Conservation (phyloP, 2,888 invertebrate genomes). For the Heteropelma amictum region DNA sequence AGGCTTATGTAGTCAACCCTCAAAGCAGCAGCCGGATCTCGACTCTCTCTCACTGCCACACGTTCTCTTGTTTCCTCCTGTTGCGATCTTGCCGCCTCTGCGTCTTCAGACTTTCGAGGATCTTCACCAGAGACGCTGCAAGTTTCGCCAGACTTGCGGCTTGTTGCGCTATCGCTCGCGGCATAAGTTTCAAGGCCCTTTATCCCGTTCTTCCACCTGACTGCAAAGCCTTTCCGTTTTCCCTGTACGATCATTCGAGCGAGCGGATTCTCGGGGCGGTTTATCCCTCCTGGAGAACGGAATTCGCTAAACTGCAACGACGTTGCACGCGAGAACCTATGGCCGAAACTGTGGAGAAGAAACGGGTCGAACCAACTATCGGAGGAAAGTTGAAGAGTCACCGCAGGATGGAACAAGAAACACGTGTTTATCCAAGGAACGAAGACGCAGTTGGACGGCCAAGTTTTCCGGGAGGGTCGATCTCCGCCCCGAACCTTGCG, state of each 20-base stretch:
- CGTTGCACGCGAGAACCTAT: conserved; percentile 42
- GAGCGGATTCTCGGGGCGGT: conserved; percentile 34
- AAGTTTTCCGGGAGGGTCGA: conserved; percentile 49
- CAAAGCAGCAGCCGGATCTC: conserved; percentile 57
- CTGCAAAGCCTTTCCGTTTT: conserved; percentile 10
- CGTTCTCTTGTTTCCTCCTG: conserved; percentile 27
- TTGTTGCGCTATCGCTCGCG: conserved; percentile 54
- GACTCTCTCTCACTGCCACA: conserved; percentile 30
- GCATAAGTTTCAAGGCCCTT: conserved; percentile 25
- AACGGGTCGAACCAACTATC: conserved; percentile 3
- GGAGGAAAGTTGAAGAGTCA: conserved; percentile 51
- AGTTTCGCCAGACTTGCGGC: conserved; percentile 53
- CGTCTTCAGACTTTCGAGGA: conserved; percentile 44
- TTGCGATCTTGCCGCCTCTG: conserved; percentile 18
- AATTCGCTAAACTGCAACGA: conserved; percentile 51
- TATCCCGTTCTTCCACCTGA: conserved; percentile 14
- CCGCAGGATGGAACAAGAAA: conserved; percentile 47
- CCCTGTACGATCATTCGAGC: conserved; percentile 27
- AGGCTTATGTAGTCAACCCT: conserved; percentile 58
- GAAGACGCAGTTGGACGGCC: conserved; percentile 45
- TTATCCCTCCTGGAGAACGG: conserved; percentile 41
- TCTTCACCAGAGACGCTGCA: conserved; percentile 47
- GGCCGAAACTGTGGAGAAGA: conserved; percentile 15
- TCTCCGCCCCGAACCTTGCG: conserved; percentile 29
- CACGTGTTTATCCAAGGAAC: conserved; percentile 48